phyloP scores from a whole-genome alignment of 2,888 invertebrate species.

The Xylota segnis region DNA sequence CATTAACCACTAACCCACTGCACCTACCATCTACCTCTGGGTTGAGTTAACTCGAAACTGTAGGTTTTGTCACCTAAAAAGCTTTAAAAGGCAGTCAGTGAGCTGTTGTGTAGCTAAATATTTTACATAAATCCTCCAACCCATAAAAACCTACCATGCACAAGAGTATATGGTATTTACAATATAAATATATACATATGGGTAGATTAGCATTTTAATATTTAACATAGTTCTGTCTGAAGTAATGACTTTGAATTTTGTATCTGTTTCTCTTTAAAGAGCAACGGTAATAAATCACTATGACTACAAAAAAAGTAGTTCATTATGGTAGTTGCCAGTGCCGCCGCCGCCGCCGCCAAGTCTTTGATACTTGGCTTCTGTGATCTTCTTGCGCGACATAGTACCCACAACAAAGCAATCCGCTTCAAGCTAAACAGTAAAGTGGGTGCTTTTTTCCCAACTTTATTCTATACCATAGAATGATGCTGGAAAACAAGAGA shows the following conservation, averaged over 20 bases:
- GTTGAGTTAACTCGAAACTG: too few relatives aligned
- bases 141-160: too few relatives aligned
- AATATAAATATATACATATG: too few relatives aligned
- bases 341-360: neutral
- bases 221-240: neutral
- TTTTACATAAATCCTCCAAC: too few relatives aligned
- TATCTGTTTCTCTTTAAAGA: conserved; percentile 13
- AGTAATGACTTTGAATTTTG: conserved; percentile 15
- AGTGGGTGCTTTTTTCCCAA: conserved; percentile 44
- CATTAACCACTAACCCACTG: too few relatives aligned
- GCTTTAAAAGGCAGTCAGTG: too few relatives aligned
- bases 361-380: conserved; percentile 41
- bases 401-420: conserved; percentile 43
- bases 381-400: conserved; percentile 46
- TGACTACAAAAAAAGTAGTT: conserved; percentile 41
- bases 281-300: conserved; percentile 23
- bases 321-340: conserved; percentile 29
- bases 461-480: conserved; percentile 9
- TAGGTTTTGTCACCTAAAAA: too few relatives aligned
- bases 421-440: conserved; percentile 60
- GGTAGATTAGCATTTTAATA: neutral
- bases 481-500: conserved; percentile 33
- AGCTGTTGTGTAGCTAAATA: too few relatives aligned
- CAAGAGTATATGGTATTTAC: too few relatives aligned
- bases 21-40: too few relatives aligned